Percentiles rank a stretch among this genome's conserved stretches.
These are phyloP conservation scores for Toxostoma redivivum DNA, from an alignment of 2,113 vertebrate species.

Conservation along the genomic window DNA sequence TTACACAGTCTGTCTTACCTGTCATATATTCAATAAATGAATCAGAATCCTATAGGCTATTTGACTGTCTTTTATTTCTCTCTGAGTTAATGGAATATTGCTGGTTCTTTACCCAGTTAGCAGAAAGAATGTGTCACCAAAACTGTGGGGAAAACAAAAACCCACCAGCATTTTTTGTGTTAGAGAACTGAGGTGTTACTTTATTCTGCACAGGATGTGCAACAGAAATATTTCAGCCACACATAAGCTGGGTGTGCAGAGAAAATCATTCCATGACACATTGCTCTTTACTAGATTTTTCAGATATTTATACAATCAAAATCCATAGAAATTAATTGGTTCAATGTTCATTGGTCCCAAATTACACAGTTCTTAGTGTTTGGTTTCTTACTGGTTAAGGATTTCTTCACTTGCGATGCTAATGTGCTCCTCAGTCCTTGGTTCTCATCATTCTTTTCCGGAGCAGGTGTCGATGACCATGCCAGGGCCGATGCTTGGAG, in stretches of 20 bases:
- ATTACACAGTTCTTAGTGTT: neutral
- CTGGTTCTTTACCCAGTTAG: fast-evolving
- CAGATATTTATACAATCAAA: neutral
- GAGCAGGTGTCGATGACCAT: neutral
- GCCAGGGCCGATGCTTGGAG: neutral
- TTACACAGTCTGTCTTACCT: slow-evolving; percentile 58
- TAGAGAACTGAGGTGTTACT: neutral
- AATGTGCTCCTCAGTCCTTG: neutral
- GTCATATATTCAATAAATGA: slow-evolving; percentile 66
- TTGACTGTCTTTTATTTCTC: neutral
- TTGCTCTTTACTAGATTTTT: neutral
- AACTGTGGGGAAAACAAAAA: neutral
- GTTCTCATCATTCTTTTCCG: neutral
- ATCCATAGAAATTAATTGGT: neutral
- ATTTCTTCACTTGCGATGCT: neutral
- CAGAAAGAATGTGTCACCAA: neutral
- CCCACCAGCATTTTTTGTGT: neutral
- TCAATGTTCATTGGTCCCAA: neutral
- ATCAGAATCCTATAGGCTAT: neutral
- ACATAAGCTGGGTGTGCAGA: neutral
- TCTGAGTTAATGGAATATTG: neutral
- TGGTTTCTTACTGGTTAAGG: neutral
- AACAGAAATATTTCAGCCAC: neutral
- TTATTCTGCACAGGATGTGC: neutral
- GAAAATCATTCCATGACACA: neutral